These are phyloP conservation scores for Carcina quercana DNA, from an alignment of 2,888 invertebrate species.

Conservation along the genomic window DNA sequence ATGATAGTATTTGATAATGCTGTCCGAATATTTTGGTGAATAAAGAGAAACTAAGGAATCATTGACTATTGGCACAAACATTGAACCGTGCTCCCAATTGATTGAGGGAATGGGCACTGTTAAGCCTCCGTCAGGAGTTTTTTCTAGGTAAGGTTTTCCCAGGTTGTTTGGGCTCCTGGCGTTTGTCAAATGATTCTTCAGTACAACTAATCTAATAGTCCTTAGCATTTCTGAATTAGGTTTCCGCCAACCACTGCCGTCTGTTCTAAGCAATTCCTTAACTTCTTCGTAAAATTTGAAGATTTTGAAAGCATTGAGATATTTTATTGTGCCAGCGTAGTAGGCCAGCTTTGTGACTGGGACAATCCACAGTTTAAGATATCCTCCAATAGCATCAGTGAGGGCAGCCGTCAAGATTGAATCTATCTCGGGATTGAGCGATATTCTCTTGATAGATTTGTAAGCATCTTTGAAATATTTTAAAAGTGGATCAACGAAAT, in stretches of 20 bases:
- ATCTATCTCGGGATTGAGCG: slow-evolving; percentile 22
- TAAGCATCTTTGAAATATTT: slow-evolving; percentile 39
- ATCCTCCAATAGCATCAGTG: slow-evolving; percentile 74
- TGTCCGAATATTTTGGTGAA: slow-evolving; percentile 35
- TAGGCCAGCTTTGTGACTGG: slow-evolving; percentile 76
- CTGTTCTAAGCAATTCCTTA: slow-evolving; percentile 71
- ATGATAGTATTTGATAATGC: slow-evolving; percentile 74
- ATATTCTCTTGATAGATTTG: slow-evolving; percentile 27
- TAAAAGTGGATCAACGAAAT: slow-evolving; percentile 35
- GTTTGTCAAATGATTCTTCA: slow-evolving; percentile 29
- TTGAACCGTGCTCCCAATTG: slow-evolving; percentile 67
- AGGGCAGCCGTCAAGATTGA: slow-evolving; percentile 47
- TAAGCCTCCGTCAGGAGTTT: slow-evolving; percentile 29
- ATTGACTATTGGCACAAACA: slow-evolving; percentile 76
- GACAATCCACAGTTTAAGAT: slow-evolving; percentile 72
- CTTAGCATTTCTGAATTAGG: slow-evolving; percentile 36
- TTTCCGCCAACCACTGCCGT: slow-evolving; percentile 75
- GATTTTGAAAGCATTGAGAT: slow-evolving; percentile 65
- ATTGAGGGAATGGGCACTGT: slow-evolving; percentile 74
- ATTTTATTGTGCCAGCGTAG: slow-evolving; percentile 76
- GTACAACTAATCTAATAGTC: too few species aligned
- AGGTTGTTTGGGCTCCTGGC: slow-evolving; percentile 29
- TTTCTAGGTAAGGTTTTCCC: slow-evolving; percentile 42
- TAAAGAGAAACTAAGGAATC: slow-evolving; percentile 33
- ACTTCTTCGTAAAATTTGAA: slow-evolving; percentile 73